These are phyloP conservation scores for Oryzias curvinotus DNA, from an alignment of 2,113 vertebrate species.

Conservation along the genomic window DNA sequence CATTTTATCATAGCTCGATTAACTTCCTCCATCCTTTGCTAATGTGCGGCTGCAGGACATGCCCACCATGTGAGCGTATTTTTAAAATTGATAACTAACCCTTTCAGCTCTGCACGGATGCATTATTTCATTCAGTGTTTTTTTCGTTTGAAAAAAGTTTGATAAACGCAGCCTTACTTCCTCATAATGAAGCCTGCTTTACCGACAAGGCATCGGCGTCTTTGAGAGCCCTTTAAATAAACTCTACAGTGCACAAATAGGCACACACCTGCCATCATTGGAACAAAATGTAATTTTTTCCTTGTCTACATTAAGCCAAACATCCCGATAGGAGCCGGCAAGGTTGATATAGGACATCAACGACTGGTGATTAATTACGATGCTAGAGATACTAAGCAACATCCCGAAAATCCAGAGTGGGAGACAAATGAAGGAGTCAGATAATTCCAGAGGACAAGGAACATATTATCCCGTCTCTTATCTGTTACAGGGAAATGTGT, in stretches of 20 bases:
- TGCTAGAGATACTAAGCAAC: constrained; percentile 23
- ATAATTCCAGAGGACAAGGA: constrained; percentile 57
- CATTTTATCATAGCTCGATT: too few species aligned
- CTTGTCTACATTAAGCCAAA: constrained; percentile 42
- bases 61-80: too few species aligned
- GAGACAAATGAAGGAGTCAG: constrained; percentile 38
- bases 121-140: too few species aligned
- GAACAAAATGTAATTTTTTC: constrained; percentile 32
- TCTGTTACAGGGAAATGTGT: constrained; percentile 48
- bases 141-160: too few species aligned
- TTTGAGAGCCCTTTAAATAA: too few species aligned
- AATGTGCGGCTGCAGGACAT: too few species aligned
- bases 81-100: too few species aligned
- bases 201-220: too few species aligned
- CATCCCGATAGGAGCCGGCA: constrained; percentile 32
- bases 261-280: constrained; percentile 11
- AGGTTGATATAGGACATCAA: constrained; percentile 19
- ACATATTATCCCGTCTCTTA: constrained; percentile 49
- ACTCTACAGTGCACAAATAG: background rate
- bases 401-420: constrained; percentile 37
- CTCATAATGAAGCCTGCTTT: too few species aligned
- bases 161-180: too few species aligned
- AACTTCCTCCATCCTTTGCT: too few species aligned
- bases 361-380: constrained; percentile 53
- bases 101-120: too few species aligned